Evolutionary conservation across 2,888 invertebrate species (phyloP), one percentile per base, ranked within the genome.

Genomic region (Chrysodeixis includens): DNA sequence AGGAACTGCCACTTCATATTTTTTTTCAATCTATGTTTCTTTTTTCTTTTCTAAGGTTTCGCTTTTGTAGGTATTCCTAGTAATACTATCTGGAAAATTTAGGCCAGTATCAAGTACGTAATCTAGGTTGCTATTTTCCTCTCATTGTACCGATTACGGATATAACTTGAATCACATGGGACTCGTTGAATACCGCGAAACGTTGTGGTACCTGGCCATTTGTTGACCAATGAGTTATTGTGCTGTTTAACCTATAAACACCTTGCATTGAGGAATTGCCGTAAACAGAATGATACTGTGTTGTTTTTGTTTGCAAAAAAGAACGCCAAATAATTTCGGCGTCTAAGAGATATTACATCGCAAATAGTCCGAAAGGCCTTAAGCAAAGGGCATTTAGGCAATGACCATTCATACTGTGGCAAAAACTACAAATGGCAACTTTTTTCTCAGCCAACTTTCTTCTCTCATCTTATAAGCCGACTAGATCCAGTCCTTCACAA

Each of bases 211-310:
- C 40, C 40, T 40, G 40, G n/a, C n/a, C 40, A 40, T 40, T 40
- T 40, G 40, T 40, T 40, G 40, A 40, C 40, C 40, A 40, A 40
- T 40, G 40, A 40, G 40, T 40, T 40, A 40, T 40, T n/a, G 40
- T n/a, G 6, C n/a, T 40, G 40, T 40, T 40, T 5, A n/a, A 40
- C 40, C 40, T n/a, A 35, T 14, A n/a, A 40, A 40, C n/a, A 40
- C 40, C 40, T n/a, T n/a, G 40, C 6, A 40, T 40, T 40, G 40
- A 40, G 40, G n/a, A n/a, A 6, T 40, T n/a, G 14, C 40, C 7
- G 40, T n/a, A 40, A 40, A 40, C 40, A 40, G 4, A 40, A 6
- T 40, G 12, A n/a, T 5, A n/a, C 40, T n/a, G 14, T 12, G 3
- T 40, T 40, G 3, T 14, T 40, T 12, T 35, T 40, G n/a, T 40